phyloP scores from a whole-genome alignment of 1,140 invertebrate genomes.

The Saccostrea glomerata region DNA sequence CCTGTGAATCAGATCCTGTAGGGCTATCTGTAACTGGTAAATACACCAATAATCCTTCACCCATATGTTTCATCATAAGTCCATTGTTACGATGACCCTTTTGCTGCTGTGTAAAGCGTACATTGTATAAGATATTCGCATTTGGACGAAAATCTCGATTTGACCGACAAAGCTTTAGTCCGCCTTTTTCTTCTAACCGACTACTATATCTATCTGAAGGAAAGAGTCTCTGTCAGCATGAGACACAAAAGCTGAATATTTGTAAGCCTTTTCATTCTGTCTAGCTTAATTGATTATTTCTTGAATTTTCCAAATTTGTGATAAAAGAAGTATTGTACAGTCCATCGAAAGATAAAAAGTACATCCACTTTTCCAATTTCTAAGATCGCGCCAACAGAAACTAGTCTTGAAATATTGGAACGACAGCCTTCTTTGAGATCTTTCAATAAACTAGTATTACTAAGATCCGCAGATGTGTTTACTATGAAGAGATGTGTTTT shows the following conservation, averaged over 20 bases:
- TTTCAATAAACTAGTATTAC: neutral
- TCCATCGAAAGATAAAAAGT: neutral
- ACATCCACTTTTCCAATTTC: neutral
- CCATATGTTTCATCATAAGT: neutral
- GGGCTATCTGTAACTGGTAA: neutral
- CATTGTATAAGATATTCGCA: neutral
- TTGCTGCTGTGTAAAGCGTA: neutral
- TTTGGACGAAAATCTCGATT: neutral
- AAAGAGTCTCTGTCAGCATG: neutral
- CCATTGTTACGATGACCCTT: neutral
- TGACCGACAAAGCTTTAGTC: neutral
- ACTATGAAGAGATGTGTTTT: neutral
- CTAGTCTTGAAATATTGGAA: neutral
- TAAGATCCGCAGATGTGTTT: neutral
- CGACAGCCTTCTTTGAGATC: neutral
- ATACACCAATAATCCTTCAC: neutral
- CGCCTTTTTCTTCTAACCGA: neutral
- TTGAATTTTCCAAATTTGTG: constrained; percentile 15
- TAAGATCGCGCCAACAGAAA: neutral
- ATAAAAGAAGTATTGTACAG: constrained; percentile 5
- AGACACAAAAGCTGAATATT: neutral
- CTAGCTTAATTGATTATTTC: neutral
- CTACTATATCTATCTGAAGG: neutral
- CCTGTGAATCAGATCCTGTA: neutral
- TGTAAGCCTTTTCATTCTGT: neutral